Evolutionary conservation across 2,888 invertebrate genomes (phyloP), one percentile per base, ranked within the genome.

Genomic region (Ochropacha duplaris): DNA sequence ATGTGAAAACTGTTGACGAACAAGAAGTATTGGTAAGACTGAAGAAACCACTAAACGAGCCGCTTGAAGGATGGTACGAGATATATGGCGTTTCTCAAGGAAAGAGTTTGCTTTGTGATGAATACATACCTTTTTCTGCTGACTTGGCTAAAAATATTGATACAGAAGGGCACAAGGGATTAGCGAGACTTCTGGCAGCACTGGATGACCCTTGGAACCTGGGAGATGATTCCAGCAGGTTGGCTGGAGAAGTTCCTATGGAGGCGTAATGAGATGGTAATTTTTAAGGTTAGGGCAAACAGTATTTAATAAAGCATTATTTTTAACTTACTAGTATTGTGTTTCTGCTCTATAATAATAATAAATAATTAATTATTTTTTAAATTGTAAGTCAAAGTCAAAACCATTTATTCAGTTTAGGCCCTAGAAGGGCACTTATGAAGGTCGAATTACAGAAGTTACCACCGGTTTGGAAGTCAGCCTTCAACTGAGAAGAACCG

Each of bases 171-270:
- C 90, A 93, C 60, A 91, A 88, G 72, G 83, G 81, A 6, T 73
- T 93, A 55, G 87, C 92, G 1, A 84, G 81, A 62, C 71, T 93
- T 26, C 67, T 93, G 50, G 77, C 79, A 31, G 92, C 91, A 1
- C 70, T 93, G 0, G 93, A 93, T 61, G 91, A 92, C 56, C 92
- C 92, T 0, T 93, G 93, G 93, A 90, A 93, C 62, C 81, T 93
- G 24, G 93, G 92, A 54, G 89, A 88, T 19, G 82, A 83, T 36
- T 65, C 74, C 4, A 74, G 69, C 61, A 71, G 59, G 2, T 72
- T 87, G 66, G 71, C 77, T 61, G 88, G 86, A 65, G 79, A 88
- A 14, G 74, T 70, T 50, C 83, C 85, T 0, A 91, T 93, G 89
- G 86, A 87, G 59, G 44, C 44, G 19, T 86, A 68, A 75, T 65